These are phyloP conservation scores for Hydrozoanthus tunicans DNA, from an alignment of 64 coral and sea anemone species.

Conservation along the genomic window DNA sequence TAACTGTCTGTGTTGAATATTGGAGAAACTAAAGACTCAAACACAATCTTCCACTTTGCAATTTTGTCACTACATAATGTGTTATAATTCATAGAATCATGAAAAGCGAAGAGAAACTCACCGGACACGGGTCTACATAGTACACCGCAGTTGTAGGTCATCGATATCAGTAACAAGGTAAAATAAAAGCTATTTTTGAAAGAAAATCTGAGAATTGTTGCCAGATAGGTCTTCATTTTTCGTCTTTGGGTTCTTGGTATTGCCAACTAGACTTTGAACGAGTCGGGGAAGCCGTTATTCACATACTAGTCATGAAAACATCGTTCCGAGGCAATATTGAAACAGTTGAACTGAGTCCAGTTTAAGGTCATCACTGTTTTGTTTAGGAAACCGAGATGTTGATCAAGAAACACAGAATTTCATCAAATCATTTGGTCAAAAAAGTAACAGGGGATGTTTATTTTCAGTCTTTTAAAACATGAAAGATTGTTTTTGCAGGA, in stretches of 20 bases:
- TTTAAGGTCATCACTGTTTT: slow-evolving; percentile 11
- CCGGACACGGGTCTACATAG: background rate
- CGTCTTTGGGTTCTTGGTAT: background rate
- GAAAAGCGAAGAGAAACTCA: background rate
- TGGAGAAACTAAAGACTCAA: too few species aligned
- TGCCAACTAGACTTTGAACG: background rate
- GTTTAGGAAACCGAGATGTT: background rate
- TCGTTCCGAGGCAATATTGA: too few species aligned
- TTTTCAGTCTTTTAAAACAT: background rate
- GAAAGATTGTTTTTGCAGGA: background rate
- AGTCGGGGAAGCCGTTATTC: background rate
- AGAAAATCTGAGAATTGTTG: background rate
- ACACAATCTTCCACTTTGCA: background rate
- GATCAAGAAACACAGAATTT: background rate
- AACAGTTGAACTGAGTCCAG: too few species aligned
- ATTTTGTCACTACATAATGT: background rate
- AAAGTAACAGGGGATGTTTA: background rate
- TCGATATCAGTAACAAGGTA: background rate
- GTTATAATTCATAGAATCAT: background rate
- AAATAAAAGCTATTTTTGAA: background rate
- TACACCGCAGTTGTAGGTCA: background rate
- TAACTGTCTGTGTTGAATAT: too few species aligned
- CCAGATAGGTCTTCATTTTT: background rate
- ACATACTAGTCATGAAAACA: background rate
- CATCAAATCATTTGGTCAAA: background rate